Percentiles rank a stretch among this genome's conserved stretches.
Conservation (phyloP, 1,140 invertebrate genomes). For the Anastrepha obliqua region DNA sequence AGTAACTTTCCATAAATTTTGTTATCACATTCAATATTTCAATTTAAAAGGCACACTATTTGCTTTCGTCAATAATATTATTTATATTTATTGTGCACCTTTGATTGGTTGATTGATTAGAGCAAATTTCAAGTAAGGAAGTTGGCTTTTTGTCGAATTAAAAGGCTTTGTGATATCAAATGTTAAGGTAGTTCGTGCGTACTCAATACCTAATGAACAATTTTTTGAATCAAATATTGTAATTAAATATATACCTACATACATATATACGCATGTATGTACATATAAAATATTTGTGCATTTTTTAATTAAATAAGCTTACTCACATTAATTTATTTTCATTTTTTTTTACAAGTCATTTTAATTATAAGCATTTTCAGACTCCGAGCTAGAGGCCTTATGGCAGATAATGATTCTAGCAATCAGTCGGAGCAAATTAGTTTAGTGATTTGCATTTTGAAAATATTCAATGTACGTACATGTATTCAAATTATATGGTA, state of each 20-base stretch:
- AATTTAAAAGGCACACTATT: not conserved
- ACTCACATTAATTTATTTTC: not conserved
- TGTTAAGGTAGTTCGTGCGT: not conserved
- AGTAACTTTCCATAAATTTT: constrained; percentile 3
- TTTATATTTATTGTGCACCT: not conserved
- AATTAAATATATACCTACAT: not conserved
- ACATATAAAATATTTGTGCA: not conserved
- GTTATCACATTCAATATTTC: not conserved
- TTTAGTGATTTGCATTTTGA: constrained; percentile 29
- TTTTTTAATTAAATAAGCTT: not conserved
- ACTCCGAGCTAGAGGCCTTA: not conserved
- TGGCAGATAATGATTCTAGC: not conserved
- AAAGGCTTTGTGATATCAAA: not conserved
- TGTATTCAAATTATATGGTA: too few species aligned
- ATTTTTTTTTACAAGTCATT: not conserved
- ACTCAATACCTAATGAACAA: not conserved
- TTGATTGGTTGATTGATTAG: not conserved
- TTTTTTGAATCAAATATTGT: not conserved
- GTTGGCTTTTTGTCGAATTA: not conserved
- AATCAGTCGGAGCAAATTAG: constrained; percentile 21
- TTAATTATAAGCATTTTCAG: not conserved
- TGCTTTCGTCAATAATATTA: not conserved
- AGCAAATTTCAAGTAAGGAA: not conserved
- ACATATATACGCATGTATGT: not conserved
- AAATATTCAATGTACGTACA: not conserved